Conservation (phyloP, 2,797 vertebrate genomes). For the Gallirallus australis region DNA sequence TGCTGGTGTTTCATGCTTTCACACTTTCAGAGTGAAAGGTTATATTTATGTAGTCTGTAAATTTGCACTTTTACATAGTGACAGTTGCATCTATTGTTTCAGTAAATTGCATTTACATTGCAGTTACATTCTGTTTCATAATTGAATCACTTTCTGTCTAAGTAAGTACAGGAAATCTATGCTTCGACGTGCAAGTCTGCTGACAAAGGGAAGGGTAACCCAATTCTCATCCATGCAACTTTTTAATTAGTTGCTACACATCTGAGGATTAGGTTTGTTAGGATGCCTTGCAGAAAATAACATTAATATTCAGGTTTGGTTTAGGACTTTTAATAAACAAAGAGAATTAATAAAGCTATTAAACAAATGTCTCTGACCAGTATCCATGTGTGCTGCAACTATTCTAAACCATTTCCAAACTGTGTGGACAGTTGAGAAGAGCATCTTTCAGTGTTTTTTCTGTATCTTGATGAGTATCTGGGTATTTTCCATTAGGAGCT, state of each 20-base stretch:
- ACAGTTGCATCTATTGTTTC: not conserved
- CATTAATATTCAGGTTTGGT: constrained; percentile 65
- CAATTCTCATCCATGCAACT: constrained; percentile 31
- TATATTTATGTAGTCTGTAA: not conserved
- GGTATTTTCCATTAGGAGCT: not conserved
- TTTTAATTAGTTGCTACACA: constrained; percentile 61
- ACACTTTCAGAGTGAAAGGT: not conserved
- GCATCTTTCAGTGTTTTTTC: not conserved
- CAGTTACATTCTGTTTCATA: not conserved
- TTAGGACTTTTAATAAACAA: constrained; percentile 55
- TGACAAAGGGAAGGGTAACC: constrained; percentile 54
- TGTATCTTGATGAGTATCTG: not conserved
- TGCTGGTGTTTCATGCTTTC: not conserved
- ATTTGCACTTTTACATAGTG: not conserved
- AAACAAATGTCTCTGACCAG: constrained; percentile 34
- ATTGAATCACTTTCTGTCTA: constrained; percentile 23
- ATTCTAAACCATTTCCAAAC: not conserved
- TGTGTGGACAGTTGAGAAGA: not conserved
- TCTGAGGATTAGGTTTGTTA: constrained; percentile 59
- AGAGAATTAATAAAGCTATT: constrained; percentile 66
- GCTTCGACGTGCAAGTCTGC: constrained; percentile 28
- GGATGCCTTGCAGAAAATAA: constrained; percentile 61
- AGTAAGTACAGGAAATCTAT: constrained; percentile 42
- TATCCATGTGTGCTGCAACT: not conserved
- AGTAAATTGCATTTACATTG: not conserved